phyloP scores from a whole-genome alignment of 2,888 invertebrate genomes.

The Andrena bicolor region DNA sequence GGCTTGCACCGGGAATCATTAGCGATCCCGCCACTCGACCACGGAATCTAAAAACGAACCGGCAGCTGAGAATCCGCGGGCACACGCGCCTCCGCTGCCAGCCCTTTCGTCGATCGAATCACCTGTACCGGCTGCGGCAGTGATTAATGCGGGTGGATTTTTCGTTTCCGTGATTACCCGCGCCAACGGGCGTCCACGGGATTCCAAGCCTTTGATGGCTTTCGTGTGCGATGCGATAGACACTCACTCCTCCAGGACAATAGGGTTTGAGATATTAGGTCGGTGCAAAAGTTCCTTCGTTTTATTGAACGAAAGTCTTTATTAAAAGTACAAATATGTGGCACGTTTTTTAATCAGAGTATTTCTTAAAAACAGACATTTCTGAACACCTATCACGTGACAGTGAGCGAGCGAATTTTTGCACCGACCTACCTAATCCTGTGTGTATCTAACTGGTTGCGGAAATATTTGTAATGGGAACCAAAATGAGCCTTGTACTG shows the following conservation, averaged over 20 bases:
- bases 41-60: conserved; percentile 61
- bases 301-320: too few species aligned
- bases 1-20: conserved; percentile 60
- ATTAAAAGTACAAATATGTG: too few species aligned
- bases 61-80: conserved; percentile 55
- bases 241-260: neutral
- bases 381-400: too few species aligned
- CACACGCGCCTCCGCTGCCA: conserved; percentile 10
- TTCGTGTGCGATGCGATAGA: neutral
- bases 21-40: conserved; percentile 63
- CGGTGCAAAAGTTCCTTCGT: too few species aligned
- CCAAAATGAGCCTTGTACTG: too few species aligned
- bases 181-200: neutral
- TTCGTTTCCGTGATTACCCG: conserved; percentile 5
- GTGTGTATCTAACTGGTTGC: too few species aligned
- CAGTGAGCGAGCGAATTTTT: too few species aligned
- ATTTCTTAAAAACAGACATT: too few species aligned
- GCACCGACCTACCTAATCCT: too few species aligned
- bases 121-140: conserved; percentile 56
- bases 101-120: conserved; percentile 37
- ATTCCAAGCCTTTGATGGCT: neutral
- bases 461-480: too few species aligned
- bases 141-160: conserved; percentile 56
- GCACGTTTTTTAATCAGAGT: too few species aligned
- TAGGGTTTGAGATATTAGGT: neutral